Evolutionary conservation across 2,797 vertebrate species (phyloP), one percentile per base, ranked within the genome.

Genomic region (Anisognathus igniventris): DNA sequence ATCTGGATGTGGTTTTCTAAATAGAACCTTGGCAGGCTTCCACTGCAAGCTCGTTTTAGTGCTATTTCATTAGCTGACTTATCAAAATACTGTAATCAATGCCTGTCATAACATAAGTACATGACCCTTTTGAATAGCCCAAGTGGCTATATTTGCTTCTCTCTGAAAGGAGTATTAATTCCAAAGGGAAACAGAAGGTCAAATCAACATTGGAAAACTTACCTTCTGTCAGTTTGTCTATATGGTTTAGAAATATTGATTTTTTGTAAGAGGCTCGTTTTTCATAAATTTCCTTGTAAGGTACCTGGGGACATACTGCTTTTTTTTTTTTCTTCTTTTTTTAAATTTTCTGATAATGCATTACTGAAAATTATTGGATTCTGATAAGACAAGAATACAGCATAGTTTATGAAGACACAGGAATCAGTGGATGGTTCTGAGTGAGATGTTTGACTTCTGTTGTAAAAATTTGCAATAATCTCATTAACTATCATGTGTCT

Each of bases 61-160:
- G 62, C 87, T 95, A 71, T 96, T 96, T 96, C 75, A 94, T 97
- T 97, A 94, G 77, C 66, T 95, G 72, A 88, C 90, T 95, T 96
- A 94, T 91, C 96, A 95, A 96, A 95, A 87, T 56, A 71, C 71
- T 70, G 78, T 95, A 96, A 96, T 97, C 90, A 93, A 92, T 96
- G 88, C 67, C 89, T 96, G 94, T 95, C 92, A 88, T 90, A 96
- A 83, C 86, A 79, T 90, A 94, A 95, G 83, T 93, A 77, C 76
- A 83, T 95, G 90, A 86, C 81, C 80, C 48, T 92, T 84, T 83
- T 71, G 82, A 90, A 61, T 73, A 86, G 78, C 79, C 87, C 75
- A 87, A 77, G 87, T 68, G 56, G 33, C 30, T 92, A 2, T 68
- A 45, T 88, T 95, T 96, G 60, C 57, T 93, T 77, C 48, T 76